Evolutionary conservation across 2,797 vertebrate genomes (phyloP).

Genomic region (Rhabdomys pumilio): DNA sequence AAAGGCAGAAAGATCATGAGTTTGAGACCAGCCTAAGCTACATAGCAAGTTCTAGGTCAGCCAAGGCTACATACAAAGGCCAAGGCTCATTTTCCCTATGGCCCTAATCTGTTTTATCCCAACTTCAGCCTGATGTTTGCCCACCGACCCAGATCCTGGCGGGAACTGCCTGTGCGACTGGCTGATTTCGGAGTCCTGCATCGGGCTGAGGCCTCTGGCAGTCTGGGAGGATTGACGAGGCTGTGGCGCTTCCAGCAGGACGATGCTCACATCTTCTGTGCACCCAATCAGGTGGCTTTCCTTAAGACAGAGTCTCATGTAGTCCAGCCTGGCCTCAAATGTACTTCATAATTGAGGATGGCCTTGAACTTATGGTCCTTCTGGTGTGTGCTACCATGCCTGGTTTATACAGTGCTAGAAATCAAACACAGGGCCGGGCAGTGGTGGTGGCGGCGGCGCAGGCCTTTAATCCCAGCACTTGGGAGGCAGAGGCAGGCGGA

Average conservation of each 20-base stretch:
- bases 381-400: background rate
- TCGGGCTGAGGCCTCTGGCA: constrained; percentile 94
- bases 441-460: no score
- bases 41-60: background rate
- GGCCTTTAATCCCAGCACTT: no score
- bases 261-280: constrained; percentile 97
- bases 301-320: background rate
- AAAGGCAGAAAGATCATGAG: background rate
- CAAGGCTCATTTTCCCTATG: background rate
- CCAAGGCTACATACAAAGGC: background rate
- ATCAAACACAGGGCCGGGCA: background rate
- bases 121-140: constrained; percentile 94
- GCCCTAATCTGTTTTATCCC: constrained; percentile 26
- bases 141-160: constrained; percentile 96
- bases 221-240: constrained; percentile 94
- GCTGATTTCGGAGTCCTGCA: constrained; percentile 97
- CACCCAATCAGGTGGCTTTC: constrained; percentile 92
- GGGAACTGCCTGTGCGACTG: constrained; percentile 96
- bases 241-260: constrained; percentile 97
- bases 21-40: background rate
- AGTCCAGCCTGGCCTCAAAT: background rate
- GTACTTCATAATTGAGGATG: background rate
- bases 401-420: background rate
- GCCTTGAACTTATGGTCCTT: background rate
- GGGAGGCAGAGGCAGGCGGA: no score